Conservation (phyloP, 2,113 vertebrate genomes). For the Rhinolophus sinicus region DNA sequence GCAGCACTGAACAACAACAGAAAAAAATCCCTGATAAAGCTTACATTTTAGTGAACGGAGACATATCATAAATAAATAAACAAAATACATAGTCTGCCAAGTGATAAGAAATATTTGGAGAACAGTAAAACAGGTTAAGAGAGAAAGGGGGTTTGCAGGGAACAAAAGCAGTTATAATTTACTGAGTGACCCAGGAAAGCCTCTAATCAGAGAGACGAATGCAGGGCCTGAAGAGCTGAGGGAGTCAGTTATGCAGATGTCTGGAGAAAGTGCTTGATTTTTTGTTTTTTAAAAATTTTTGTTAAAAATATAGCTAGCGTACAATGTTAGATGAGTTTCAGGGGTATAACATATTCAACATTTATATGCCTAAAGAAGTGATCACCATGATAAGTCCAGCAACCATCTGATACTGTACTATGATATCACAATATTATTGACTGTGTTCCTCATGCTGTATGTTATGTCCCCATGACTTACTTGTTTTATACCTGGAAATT, state of each 20-base stretch:
- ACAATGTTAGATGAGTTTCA: too few species aligned
- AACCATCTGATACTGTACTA: too few species aligned
- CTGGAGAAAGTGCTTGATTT: not conserved
- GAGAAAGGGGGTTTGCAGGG: not conserved
- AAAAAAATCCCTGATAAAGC: not conserved
- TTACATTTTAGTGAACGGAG: not conserved
- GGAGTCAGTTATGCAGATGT: too few species aligned
- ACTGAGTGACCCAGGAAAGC: not conserved
- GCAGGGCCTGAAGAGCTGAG: not conserved
- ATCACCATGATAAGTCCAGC: too few species aligned
- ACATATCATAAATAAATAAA: not conserved
- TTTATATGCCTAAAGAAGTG: too few species aligned
- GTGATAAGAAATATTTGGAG: not conserved
- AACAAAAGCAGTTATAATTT: not conserved
- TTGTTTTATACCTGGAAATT: too few species aligned
- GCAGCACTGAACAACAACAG: not conserved
- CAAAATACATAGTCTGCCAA: not conserved
- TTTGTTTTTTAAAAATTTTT: too few species aligned
- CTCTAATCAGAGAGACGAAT: not conserved
- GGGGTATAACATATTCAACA: too few species aligned
- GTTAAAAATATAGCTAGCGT: too few species aligned
- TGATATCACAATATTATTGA: too few species aligned
- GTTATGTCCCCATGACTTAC: too few species aligned
- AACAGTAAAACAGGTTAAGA: not conserved
- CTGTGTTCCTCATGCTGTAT: too few species aligned